These are phyloP conservation scores for Campopleginae sp. DNA, from an alignment of 2,888 invertebrate genomes.

Conservation along the genomic window DNA sequence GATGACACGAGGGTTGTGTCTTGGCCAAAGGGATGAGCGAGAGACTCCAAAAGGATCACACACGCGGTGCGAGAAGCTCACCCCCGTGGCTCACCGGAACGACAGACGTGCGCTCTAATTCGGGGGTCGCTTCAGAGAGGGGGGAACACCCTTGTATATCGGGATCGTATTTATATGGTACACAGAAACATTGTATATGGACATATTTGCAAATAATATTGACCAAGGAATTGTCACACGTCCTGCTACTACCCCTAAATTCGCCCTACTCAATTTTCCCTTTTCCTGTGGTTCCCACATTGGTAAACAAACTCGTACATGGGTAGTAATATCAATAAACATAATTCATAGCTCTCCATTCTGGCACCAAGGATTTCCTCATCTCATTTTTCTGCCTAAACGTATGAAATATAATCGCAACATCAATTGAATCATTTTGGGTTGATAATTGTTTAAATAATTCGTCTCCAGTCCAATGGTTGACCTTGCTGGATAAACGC, in stretches of 20 bases:
- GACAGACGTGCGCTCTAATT: conserved; percentile 24
- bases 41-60: conserved; percentile 46
- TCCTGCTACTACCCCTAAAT: conserved; percentile 63
- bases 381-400: conserved; percentile 24
- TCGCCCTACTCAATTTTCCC: conserved; percentile 50
- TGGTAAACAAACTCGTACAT: conserved; percentile 26
- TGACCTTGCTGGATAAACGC: conserved; percentile 5
- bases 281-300: conserved; percentile 68
- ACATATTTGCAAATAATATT: conserved; percentile 81
- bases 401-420: conserved; percentile 17
- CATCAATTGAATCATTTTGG: too few relatives aligned
- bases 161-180: conserved; percentile 38
- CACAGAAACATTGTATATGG: conserved; percentile 42
- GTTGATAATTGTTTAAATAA: too few relatives aligned
- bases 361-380: conserved; percentile 44
- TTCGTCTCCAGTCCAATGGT: too few relatives aligned
- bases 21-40: not conserved
- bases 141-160: conserved; percentile 37
- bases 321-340: conserved; percentile 63
- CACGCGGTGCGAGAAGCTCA: conserved; percentile 56
- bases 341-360: conserved; percentile 54
- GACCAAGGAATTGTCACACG: conserved; percentile 75
- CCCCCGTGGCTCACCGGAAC: conserved; percentile 45
- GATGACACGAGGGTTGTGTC: conserved; percentile 54
- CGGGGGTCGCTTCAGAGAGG: not conserved